phyloP scores from a whole-genome alignment of 2,113 vertebrate genomes.

The Gyps fulvus region DNA sequence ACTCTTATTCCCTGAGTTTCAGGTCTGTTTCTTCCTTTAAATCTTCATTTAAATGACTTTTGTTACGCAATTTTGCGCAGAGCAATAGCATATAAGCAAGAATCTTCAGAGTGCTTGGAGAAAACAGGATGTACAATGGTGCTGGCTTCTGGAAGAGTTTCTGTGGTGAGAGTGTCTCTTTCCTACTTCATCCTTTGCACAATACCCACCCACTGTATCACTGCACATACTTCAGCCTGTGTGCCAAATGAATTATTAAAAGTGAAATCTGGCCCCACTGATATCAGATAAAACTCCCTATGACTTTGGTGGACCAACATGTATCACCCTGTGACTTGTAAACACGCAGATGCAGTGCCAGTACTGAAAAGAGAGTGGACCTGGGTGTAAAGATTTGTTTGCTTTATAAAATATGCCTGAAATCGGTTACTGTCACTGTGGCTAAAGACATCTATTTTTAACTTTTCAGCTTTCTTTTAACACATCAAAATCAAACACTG shows the following conservation, averaged over 20 bases:
- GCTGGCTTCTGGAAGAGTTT: background rate
- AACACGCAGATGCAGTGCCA: background rate
- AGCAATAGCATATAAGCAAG: background rate
- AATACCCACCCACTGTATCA: background rate
- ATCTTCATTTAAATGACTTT: background rate
- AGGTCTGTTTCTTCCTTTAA: background rate
- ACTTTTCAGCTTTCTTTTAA: background rate
- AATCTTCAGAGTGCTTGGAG: background rate
- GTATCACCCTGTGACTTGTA: background rate
- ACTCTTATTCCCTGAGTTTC: background rate
- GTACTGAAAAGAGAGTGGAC: background rate
- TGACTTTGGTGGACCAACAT: background rate
- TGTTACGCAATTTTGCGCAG: background rate
- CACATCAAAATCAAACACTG: background rate
- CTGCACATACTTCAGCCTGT: background rate
- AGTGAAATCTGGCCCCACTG: background rate
- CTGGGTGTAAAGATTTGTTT: background rate
- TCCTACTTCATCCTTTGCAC: background rate
- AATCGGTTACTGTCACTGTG: background rate
- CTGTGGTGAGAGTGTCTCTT: background rate
- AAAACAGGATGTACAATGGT: background rate
- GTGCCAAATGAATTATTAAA: background rate
- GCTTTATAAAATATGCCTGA: background rate
- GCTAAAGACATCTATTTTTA: background rate
- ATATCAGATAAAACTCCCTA: background rate